Evolutionary conservation across 1,140 invertebrate species (phyloP).

Genomic region (Spodoptera frugiperda): DNA sequence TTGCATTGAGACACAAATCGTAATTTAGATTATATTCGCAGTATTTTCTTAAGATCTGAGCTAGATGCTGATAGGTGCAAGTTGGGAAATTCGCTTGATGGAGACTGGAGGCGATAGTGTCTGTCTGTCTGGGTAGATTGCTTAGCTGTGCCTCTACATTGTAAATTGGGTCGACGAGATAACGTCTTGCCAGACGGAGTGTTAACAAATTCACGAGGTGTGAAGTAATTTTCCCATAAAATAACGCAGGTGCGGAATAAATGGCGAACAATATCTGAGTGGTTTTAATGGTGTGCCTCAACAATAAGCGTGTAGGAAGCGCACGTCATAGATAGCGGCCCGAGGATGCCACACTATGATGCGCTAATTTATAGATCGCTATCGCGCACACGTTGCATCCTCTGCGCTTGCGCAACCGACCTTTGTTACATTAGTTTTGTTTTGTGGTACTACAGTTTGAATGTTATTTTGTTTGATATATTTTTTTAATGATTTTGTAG

Average conservation of each 20-base stretch:
- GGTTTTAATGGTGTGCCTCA: constrained; percentile 20
- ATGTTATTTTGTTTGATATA: neutral
- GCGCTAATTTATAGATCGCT: constrained; percentile 47
- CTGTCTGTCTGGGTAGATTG: too few species aligned
- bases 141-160: too few species aligned
- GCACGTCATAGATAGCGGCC: constrained; percentile 31
- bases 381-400: constrained; percentile 33
- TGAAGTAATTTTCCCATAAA: too few species aligned
- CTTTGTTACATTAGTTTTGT: constrained; percentile 15
- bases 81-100: neutral
- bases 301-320: constrained; percentile 32
- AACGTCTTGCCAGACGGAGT: too few species aligned
- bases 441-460: neutral
- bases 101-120: too few species aligned
- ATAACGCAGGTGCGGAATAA: too few species aligned
- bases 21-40: constrained; percentile 21
- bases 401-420: constrained; percentile 46
- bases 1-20: constrained; percentile 9
- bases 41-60: neutral
- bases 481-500: neutral
- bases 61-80: neutral
- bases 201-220: too few species aligned
- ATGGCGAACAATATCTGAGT: neutral
- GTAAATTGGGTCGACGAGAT: too few species aligned
- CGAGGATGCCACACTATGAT: constrained; percentile 33